phyloP scores from a whole-genome alignment of 2,888 invertebrate species.

The Gastracanthus pulcherrimus region DNA sequence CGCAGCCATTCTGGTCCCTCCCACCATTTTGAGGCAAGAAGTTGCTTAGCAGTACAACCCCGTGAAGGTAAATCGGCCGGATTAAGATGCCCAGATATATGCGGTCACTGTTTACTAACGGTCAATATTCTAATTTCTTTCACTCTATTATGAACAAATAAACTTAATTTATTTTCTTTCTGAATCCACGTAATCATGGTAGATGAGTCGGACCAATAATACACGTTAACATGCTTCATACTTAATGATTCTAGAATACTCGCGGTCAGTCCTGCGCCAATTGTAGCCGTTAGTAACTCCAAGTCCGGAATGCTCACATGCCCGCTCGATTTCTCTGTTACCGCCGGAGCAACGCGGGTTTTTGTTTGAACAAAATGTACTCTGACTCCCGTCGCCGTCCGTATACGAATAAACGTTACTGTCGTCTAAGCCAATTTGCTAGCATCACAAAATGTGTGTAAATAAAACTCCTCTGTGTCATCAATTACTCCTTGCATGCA shows the following conservation, averaged over 20 bases:
- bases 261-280: conserved; percentile 10
- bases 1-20: conserved; percentile 4
- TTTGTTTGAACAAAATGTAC: conserved; percentile 24
- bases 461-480: not conserved
- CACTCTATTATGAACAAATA: conserved; percentile 65
- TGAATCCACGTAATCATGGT: conserved; percentile 16
- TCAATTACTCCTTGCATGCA: not conserved
- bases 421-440: conserved; percentile 42
- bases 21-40: conserved; percentile 40
- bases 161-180: conserved; percentile 58
- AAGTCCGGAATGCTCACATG: conserved; percentile 30
- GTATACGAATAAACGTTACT: conserved; percentile 1
- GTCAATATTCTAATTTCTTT: conserved; percentile 63
- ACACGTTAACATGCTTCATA: not conserved
- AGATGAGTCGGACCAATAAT: conserved; percentile 38
- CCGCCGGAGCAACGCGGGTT: conserved; percentile 32
- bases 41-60: conserved; percentile 2
- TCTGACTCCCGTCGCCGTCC: not conserved
- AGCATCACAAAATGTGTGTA: conserved; percentile 44
- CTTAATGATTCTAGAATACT: not conserved
- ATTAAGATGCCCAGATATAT: conserved; percentile 62
- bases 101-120: conserved; percentile 59
- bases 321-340: not conserved
- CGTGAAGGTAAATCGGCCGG: conserved; percentile 66
- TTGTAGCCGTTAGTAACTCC: conserved; percentile 32